A percentile compares a stretch with the other conserved stretches of the same genome.
These are phyloP conservation scores for Bufotes viridis DNA, from an alignment of 2,797 vertebrate species.

Conservation along the genomic window DNA sequence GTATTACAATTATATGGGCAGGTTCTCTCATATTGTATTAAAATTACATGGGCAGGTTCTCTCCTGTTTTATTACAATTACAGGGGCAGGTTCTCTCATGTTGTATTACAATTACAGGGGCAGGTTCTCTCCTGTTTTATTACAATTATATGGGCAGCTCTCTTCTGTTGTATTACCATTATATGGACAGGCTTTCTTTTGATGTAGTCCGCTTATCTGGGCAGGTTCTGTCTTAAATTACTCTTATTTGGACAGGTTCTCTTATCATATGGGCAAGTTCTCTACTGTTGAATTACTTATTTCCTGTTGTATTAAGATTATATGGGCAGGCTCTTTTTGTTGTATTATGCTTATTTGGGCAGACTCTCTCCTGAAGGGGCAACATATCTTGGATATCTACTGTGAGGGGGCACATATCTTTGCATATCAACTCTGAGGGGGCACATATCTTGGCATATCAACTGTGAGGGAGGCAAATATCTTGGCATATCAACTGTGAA, in stretches of 20 bases:
- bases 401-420: too few species aligned
- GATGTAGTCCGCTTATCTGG: neutral
- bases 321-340: neutral
- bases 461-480: too few species aligned
- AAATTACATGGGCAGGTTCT: neutral
- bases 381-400: too few species aligned
- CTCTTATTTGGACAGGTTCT: neutral
- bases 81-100: neutral
- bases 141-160: neutral
- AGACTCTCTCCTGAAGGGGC: neutral
- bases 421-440: too few species aligned
- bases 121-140: neutral
- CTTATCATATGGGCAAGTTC: neutral
- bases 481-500: too few species aligned
- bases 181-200: neutral
- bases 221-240: neutral
- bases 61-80: neutral
- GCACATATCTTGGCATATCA: too few species aligned
- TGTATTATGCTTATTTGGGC: neutral
- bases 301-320: neutral
- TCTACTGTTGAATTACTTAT: neutral
- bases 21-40: too few species aligned
- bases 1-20: too few species aligned
- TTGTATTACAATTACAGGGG: neutral
- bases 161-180: neutral